Base-by-base conservation (phyloP, 1,140 invertebrate species). In the Dolichoris vasculosae region DNA sequence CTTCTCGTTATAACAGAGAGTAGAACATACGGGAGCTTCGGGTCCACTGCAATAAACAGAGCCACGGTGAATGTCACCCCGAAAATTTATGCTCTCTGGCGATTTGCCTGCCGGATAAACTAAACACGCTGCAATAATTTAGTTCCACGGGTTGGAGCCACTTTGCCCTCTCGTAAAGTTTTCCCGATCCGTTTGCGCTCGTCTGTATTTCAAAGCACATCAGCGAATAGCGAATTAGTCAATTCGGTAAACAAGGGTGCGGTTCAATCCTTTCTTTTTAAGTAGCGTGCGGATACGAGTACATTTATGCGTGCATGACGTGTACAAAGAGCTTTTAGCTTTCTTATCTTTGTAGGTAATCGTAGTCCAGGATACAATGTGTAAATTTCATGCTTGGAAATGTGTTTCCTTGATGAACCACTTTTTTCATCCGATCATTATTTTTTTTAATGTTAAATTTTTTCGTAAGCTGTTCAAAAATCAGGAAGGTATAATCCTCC, bases 101-200 rank as follows among this genome's bases (percentile, higher is more conserved):
- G 69, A 67, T 77, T 77, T 77, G 73, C 73, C 43, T 35, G 38
- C 51, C 9, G 26, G 51, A 20, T 13, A 43, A n/a, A 11, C 7
- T 13, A 43, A 26, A 32, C 30, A 15, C 48, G 2, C 59, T 3
- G 32, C 32, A n/a, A 75, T 75, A 51, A 75, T 83, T 76, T 23
- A 48, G 51, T 46, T 75, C 69, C 73, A 76, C 48, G 55, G 26
- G 38, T n/a, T 11, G 30, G 26, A 46, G 38, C 55, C 43, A 46
- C 59, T 78, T 78, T 69, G 55, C 17, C 64, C 20, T 26, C 80
- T 82, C 81, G 81, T 82, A 82, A 82, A 82, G 38, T 59, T 73
- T 82, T n/a, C 38, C n/a, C 38, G 46, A 46, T 69, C 23, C n/a
- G 63, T 32, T 32, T 69, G 4, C 43, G 0, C 77, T 6, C 0